Base-by-base conservation (phyloP, 2,113 vertebrate species). In the Lampris incognitus region DNA sequence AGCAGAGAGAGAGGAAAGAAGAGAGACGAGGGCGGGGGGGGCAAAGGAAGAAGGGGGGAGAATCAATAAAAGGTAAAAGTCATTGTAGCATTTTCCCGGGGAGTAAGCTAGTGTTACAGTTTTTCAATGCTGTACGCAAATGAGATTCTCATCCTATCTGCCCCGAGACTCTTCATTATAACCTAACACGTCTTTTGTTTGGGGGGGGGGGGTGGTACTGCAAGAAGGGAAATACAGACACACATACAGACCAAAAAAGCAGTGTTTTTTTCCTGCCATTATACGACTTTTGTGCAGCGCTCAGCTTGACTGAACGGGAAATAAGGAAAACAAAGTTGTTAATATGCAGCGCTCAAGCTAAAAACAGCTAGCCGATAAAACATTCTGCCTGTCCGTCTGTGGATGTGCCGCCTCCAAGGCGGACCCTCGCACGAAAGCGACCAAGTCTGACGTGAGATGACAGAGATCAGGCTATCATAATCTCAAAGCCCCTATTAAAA, bases 61-160 rank as follows among this genome's bases (percentile, higher is more conserved):
- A 66, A 69, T 83, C 67, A 65, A 76, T 82, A 68, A 78, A 0
- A 52, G 42, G 56, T 50, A 9, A 37, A 56, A 86, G 88, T 86
- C 86, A 89, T 38, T 1, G 68, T 59, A 65, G 36, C 71, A 73
- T 71, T 76, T 77, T 80, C 73, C 64, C 40, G 51, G 63, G 51
- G 42, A 69, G 38, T 61, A 52, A 11, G 57, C n/a, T 78, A 82
- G 56, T 70, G 79, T 87, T 86, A 70, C 82, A 64, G 76, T 80
- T 82, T 44, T 84, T 61, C 78, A 70, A 71, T 36, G 54, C 36
- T 4, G 66, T 42, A 24, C 46, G 70, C 69, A 81, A 86, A 84
- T 72, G 66, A 84, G 66, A 84, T 74, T 74, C 82, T 74, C 76
- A 87, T 87, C 56, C 69, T 55, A 55, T 11, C 36, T 37, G 62